Base-by-base conservation (phyloP, 2,888 invertebrate species). In the Neuroscelio doddi region DNA sequence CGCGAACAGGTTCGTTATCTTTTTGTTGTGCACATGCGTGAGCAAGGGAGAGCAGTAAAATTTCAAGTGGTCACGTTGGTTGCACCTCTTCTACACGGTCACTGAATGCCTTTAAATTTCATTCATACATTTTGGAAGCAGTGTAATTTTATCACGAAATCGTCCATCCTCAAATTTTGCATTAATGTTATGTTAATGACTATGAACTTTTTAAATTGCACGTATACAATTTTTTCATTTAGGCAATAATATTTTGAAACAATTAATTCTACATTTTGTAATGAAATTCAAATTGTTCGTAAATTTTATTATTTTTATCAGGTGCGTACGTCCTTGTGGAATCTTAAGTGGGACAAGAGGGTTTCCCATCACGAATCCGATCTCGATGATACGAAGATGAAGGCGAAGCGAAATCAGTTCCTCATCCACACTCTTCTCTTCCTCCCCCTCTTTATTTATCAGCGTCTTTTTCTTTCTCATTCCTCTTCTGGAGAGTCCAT, bases 251-350 rank as follows among this genome's bases (percentile, higher is more conserved):
- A n/a, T n/a, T n/a, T n/a, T n/a, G n/a, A n/a, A n/a, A n/a, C n/a
- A n/a, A n/a, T n/a, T n/a, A n/a, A n/a, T n/a, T n/a, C n/a, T n/a
- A n/a, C n/a, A n/a, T n/a, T n/a, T n/a, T n/a, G n/a, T n/a, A n/a
- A n/a, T n/a, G n/a, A n/a, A n/a, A n/a, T n/a, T n/a, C n/a, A n/a
- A n/a, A n/a, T n/a, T n/a, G 36, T 16, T 21, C 51, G 52, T 57
- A 44, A 57, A 64, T 49, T 46, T 47, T 53, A 49, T 49, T 63
- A 52, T 58, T 64, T 57, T 58, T 64, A 64, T 64, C 64, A 39
- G 53, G 53, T 49, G 57, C 64, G 57, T 64, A 64, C 64, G 64
- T 49, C 64, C 64, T 64, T 64, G 64, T 53, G 44, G 45, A 50
- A 51, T 47, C 26, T 47, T 52, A 63, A 63, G 63, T 58, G 58